Base-by-base conservation (phyloP, 1,140 invertebrate species). In the Oscheius sp. region DNA sequence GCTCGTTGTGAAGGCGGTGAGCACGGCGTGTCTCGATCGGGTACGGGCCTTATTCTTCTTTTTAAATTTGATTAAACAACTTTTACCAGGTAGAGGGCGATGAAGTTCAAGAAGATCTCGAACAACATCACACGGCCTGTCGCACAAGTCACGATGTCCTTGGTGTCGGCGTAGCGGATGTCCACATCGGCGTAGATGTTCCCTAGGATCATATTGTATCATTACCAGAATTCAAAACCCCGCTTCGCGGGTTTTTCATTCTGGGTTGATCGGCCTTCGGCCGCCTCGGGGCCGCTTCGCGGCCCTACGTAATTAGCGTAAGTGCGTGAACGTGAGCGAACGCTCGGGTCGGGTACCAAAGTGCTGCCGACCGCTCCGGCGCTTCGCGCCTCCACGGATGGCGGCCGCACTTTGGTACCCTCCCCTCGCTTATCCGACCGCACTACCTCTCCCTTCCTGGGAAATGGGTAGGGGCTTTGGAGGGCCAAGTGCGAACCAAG, bases 171-270 rank as follows among this genome's bases (percentile, higher is more conserved):
- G 61, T 82, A 82, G 1, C 80, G 81, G 3, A 79, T 55, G 67
- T 82, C 80, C n/a, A 82, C 81, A 26, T 77, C 75, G 18, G 79
- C 65, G 64, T 82, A 82, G 45, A 83, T 69, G 52, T 82, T 77
- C 80, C 80, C 80, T 81, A 42, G 52, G 80, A 66, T 34, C 42
- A 42, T 34, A 15, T 45, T 63, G 35, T 46, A 76, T 63, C 36
- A 73, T n/a, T 52, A 18, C n/a, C 18, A 10, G 61, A 61, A 64
- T 23, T 45, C n/a, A n/a, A n/a, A n/a, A n/a, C n/a, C n/a, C n/a
- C n/a, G n/a, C n/a, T n/a, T n/a, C n/a, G n/a, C n/a, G n/a, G n/a
- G n/a, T n/a, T n/a, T n/a, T n/a, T n/a, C n/a, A n/a, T n/a, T n/a
- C n/a, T n/a, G n/a, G n/a, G n/a, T n/a, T n/a, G n/a, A n/a, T n/a